Evolutionary conservation across 2,888 invertebrate species (phyloP).

Genomic region (Venustoraphidia nigricollis): DNA sequence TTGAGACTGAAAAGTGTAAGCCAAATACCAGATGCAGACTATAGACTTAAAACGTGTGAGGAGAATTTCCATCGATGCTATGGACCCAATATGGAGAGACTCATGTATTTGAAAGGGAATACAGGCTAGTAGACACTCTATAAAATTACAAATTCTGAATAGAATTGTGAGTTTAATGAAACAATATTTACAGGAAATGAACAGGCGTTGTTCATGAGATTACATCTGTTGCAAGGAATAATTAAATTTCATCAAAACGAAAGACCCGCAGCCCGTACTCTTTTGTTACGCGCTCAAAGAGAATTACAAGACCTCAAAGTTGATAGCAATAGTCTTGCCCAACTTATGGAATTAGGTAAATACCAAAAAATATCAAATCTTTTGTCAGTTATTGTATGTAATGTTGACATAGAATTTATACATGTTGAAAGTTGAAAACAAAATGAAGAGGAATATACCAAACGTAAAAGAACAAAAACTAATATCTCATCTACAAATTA

Average conservation of each 20-base stretch:
- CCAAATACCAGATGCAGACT: slow-evolving; percentile 57
- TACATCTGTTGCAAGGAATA: slow-evolving; percentile 67
- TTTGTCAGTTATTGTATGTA: too few relatives aligned
- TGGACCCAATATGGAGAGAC: slow-evolving; percentile 45
- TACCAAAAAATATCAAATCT: neutral
- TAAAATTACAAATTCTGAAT: neutral
- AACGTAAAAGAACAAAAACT: too few relatives aligned
- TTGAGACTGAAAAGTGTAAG: slow-evolving; percentile 55
- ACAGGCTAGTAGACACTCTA: slow-evolving; percentile 28
- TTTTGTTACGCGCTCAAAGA: slow-evolving; percentile 43
- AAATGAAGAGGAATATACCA: too few relatives aligned
- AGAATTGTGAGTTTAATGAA: slow-evolving; percentile 1
- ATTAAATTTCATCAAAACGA: slow-evolving; percentile 63
- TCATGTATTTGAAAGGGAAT: slow-evolving; percentile 39
- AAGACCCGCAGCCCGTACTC: slow-evolving; percentile 39
- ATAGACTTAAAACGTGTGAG: slow-evolving; percentile 50
- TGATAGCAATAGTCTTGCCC: slow-evolving; percentile 34
- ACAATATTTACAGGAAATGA: slow-evolving; percentile 40
- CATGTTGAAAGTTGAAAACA: too few relatives aligned
- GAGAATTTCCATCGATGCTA: slow-evolving; percentile 46
- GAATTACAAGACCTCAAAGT: slow-evolving; percentile 50
- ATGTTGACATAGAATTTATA: too few relatives aligned
- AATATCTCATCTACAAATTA: too few relatives aligned
- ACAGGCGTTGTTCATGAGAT: slow-evolving; percentile 56
- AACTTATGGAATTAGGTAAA: slow-evolving; percentile 41